Evolutionary conservation across 2,113 vertebrate species (phyloP), one percentile per base, ranked within the genome.

Genomic region (Dipodomys spectabilis): DNA sequence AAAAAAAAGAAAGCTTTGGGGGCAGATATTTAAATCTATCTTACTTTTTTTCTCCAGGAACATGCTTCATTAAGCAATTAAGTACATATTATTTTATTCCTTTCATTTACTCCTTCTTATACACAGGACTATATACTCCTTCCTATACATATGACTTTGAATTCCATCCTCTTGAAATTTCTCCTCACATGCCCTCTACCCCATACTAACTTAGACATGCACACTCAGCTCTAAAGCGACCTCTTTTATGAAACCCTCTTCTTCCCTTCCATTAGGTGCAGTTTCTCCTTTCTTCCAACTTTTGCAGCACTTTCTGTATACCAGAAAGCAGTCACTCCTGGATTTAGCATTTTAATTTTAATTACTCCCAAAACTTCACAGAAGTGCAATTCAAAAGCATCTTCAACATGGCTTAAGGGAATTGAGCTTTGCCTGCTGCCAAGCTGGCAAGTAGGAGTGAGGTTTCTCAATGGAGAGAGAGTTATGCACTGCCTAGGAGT

Each of bases 301-400:
- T 83, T 71, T 9, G 22, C 4, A 53, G 53, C 62, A 85, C 6
- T 67, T 95, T 45, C 65, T 45, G 2, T 65, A 28, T 0, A 49
- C 22, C 23, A 3, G 18, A 94, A 86, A 89, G 27, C 75, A n/a
- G 74, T 32, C n/a, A 18, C 64, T 73, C 65, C 19, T 22, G 45
- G 73, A 75, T 71, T 93, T 95, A 53, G 35, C 83, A 45, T 92
- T 62, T 84, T 64, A 84, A 39, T 72, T 94, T 77, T 92, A 83
- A 65, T 93, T 93, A 91, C 78, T 92, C 23, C 45, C 25, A 71
- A 44, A 62, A 64, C 12, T 7, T 22, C 25, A 81, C 16, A 74
- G 60, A 86, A 19, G 25, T 69, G 13, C 19, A 65, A 25, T 62
- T 87, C 64, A 91, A 90, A 91, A 78, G 49, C 23, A 53, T 86